A percentile compares a stretch with the other conserved stretches of the same genome.
These are phyloP conservation scores for Trichonephila clavipes DNA, from an alignment of 1,140 invertebrate genomes.

Conservation along the genomic window DNA sequence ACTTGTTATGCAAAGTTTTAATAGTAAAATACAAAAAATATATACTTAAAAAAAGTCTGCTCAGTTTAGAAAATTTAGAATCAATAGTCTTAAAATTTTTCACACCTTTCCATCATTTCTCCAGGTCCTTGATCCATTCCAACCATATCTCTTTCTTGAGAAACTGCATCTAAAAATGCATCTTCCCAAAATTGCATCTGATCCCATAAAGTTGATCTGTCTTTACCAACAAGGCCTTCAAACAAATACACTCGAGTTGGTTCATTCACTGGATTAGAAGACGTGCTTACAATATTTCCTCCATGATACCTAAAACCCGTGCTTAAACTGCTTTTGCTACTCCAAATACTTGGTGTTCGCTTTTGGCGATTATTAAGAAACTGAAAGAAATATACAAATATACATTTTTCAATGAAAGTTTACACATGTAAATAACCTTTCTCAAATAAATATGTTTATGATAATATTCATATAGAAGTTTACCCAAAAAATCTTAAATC, in stretches of 20 bases:
- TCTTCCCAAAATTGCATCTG: conserved; percentile 99
- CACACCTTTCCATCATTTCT: conserved; percentile 98
- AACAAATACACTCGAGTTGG: conserved; percentile 94
- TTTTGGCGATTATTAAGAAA: conserved; percentile 81
- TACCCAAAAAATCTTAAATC: too few species aligned
- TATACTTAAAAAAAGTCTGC: background rate
- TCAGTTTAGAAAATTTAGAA: background rate
- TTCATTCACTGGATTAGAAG: conserved; percentile 90
- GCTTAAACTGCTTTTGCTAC: conserved; percentile 93
- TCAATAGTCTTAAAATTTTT: too few species aligned
- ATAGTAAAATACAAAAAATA: background rate
- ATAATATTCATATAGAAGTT: too few species aligned
- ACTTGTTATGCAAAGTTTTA: background rate
- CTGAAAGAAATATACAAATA: conserved; percentile 31
- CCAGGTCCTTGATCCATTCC: conserved; percentile 99
- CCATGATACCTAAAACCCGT: conserved; percentile 93
- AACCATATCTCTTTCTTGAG: conserved; percentile 98
- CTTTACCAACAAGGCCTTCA: conserved; percentile 87
- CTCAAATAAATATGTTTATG: too few species aligned
- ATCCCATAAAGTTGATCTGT: conserved; percentile 96
- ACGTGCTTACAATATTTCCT: conserved; percentile 91
- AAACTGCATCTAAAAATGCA: conserved; percentile 98
- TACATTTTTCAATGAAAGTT: too few species aligned
- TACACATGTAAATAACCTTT: too few species aligned
- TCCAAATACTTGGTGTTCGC: conserved; percentile 93